A percentile compares a stretch with the other conserved stretches of the same genome.
These are phyloP conservation scores for Chaenodraco wilsoni DNA, from an alignment of 2,797 vertebrate genomes.

Conservation along the genomic window DNA sequence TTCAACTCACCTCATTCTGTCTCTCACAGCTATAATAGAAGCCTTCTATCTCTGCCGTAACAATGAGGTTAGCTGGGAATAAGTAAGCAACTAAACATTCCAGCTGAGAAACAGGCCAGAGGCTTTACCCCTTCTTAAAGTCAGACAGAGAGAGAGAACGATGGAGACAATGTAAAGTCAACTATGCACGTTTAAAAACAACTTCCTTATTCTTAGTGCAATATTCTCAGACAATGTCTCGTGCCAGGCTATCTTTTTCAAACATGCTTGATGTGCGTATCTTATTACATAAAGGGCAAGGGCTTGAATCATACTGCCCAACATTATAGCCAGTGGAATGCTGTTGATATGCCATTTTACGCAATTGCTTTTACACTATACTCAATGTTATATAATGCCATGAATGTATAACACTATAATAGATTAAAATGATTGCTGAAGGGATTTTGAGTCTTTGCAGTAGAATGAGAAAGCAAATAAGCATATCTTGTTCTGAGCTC, in stretches of 20 bases:
- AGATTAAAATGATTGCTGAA: not conserved
- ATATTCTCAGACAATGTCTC: slow-evolving; percentile 43
- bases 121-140: slow-evolving; percentile 21
- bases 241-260: slow-evolving; percentile 1
- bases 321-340: not conserved
- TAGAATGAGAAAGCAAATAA: slow-evolving; percentile 11
- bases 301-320: not conserved
- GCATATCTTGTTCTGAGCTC: not conserved
- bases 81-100: slow-evolving; percentile 23
- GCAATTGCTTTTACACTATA: not conserved
- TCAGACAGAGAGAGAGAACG: not conserved
- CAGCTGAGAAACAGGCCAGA: slow-evolving; percentile 22
- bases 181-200: slow-evolving; percentile 21
- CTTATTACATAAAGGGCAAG: slow-evolving; percentile 24
- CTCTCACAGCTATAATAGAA: slow-evolving; percentile 42
- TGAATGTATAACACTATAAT: not conserved
- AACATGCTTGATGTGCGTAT: slow-evolving; percentile 18
- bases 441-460: slow-evolving; percentile 1
- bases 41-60: slow-evolving; percentile 46
- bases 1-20: slow-evolving; percentile 71
- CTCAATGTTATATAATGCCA: not conserved
- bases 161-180: slow-evolving; percentile 8
- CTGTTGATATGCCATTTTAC: not conserved
- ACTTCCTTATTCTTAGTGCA: slow-evolving; percentile 31
- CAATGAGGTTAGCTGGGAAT: slow-evolving; percentile 32